Conservation (phyloP, 2,888 invertebrate genomes). For the Morpho achilles region DNA sequence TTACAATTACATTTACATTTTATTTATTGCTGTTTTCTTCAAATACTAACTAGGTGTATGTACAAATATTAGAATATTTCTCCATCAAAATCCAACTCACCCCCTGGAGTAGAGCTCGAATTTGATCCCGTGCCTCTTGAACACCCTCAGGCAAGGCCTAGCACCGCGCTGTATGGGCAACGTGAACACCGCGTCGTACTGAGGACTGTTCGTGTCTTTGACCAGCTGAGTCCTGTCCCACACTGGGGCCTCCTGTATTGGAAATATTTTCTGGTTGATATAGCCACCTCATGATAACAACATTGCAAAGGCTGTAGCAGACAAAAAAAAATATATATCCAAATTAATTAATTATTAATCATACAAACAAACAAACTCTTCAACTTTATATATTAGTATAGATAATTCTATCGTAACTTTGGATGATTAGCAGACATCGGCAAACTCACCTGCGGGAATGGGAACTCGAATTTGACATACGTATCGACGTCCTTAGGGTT, state of each 20-base stretch:
- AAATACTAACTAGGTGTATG: too few relatives aligned
- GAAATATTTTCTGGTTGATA: too few relatives aligned
- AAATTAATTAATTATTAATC: too few relatives aligned
- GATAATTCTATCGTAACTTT: too few relatives aligned
- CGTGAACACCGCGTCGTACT: slow-evolving; percentile 89
- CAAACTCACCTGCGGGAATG: slow-evolving; percentile 87
- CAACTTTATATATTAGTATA: too few relatives aligned
- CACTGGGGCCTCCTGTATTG: slow-evolving; percentile 82
- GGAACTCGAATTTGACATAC: slow-evolving; percentile 95
- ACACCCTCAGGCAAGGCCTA: slow-evolving; percentile 89
- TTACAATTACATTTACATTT: too few relatives aligned
- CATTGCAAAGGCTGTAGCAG: too few relatives aligned
- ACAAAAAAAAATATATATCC: too few relatives aligned
- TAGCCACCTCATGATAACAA: too few relatives aligned
- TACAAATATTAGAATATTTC: not conserved
- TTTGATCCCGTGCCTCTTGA: slow-evolving; percentile 94
- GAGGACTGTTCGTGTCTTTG: slow-evolving; percentile 92
- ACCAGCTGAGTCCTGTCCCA: slow-evolving; percentile 87
- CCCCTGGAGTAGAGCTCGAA: slow-evolving; percentile 95
- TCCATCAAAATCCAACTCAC: slow-evolving; percentile 74
- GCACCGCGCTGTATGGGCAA: slow-evolving; percentile 89
- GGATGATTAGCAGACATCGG: too few relatives aligned
- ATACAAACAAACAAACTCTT: too few relatives aligned
- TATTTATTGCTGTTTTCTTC: too few relatives aligned
- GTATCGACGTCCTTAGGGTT: slow-evolving; percentile 94